These are phyloP conservation scores for Caenorhabditis brenneri DNA, from an alignment of 1,140 invertebrate genomes.

Conservation along the genomic window DNA sequence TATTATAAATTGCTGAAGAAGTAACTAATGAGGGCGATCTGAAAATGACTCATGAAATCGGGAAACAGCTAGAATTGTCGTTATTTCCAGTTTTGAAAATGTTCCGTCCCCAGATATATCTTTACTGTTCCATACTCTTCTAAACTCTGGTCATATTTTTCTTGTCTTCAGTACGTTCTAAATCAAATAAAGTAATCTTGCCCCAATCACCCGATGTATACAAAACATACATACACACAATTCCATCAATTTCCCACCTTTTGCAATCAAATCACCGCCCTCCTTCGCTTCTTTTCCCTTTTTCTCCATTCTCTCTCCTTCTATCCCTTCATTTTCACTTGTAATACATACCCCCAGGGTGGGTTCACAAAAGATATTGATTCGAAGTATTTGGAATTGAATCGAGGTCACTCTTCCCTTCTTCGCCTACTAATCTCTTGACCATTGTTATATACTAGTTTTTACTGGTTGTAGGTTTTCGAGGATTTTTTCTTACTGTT, in stretches of 20 bases:
- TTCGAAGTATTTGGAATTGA: background rate
- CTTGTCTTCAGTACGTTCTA: background rate
- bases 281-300: background rate
- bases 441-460: background rate
- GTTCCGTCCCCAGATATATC: too few relatives aligned
- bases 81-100: too few relatives aligned
- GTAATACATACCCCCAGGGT: too few relatives aligned
- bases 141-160: too few relatives aligned
- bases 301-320: background rate
- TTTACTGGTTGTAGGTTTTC: background rate
- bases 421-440: slow-evolving; percentile 2
- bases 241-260: background rate
- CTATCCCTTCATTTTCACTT: background rate
- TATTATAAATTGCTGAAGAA: too few relatives aligned
- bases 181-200: too few relatives aligned
- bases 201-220: background rate
- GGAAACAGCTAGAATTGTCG: too few relatives aligned
- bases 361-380: background rate
- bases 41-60: too few relatives aligned
- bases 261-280: background rate
- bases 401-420: background rate
- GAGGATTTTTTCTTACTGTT: background rate
- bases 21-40: too few relatives aligned
- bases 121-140: too few relatives aligned
- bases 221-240: background rate